phyloP scores from a whole-genome alignment of 2,888 invertebrate genomes.

The Drosophila anomalata region DNA sequence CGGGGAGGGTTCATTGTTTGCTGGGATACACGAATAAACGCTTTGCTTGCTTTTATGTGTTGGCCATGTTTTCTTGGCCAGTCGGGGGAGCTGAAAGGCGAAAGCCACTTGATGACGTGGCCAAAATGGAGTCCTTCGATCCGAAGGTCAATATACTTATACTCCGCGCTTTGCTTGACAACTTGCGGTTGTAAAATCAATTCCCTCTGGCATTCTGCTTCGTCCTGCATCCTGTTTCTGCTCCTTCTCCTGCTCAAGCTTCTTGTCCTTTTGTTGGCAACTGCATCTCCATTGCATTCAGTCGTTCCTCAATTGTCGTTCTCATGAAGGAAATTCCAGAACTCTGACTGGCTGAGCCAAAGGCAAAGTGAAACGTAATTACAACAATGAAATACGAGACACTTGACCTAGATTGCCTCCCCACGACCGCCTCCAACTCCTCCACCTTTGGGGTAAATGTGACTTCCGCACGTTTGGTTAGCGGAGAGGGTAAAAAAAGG shows the following conservation, averaged over 20 bases:
- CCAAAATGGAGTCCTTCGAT: slow-evolving; percentile 24
- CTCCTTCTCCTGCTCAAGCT: no score
- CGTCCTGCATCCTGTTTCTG: background rate
- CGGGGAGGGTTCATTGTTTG: slow-evolving; percentile 1
- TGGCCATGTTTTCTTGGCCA: slow-evolving; percentile 35
- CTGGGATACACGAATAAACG: slow-evolving; percentile 32
- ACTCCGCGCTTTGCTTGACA: slow-evolving; percentile 21
- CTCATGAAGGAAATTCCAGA: slow-evolving; percentile 34
- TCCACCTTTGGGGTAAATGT: slow-evolving; percentile 42
- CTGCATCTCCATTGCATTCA: slow-evolving; percentile 39
- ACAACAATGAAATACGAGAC: slow-evolving; percentile 64
- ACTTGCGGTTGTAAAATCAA: slow-evolving; percentile 49
- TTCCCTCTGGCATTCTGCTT: slow-evolving; percentile 22
- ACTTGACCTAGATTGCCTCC: slow-evolving; percentile 68
- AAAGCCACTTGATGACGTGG: slow-evolving; percentile 58
- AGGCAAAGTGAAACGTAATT: slow-evolving; percentile 62
- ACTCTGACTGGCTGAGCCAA: slow-evolving; percentile 23
- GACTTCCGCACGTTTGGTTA: slow-evolving; percentile 72
- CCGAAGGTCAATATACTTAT: slow-evolving; percentile 55
- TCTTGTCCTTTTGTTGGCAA: slow-evolving; percentile 25
- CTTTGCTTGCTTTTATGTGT: slow-evolving; percentile 39
- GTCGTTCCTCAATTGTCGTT: slow-evolving; percentile 25
- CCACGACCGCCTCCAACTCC: background rate
- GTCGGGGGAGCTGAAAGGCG: slow-evolving; percentile 1
- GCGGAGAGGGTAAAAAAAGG: slow-evolving; percentile 56